Percentiles rank a stretch among this genome's conserved stretches.
These are phyloP conservation scores for Agonopterix alstromeriana DNA, from an alignment of 2,888 invertebrate genomes.

Conservation along the genomic window DNA sequence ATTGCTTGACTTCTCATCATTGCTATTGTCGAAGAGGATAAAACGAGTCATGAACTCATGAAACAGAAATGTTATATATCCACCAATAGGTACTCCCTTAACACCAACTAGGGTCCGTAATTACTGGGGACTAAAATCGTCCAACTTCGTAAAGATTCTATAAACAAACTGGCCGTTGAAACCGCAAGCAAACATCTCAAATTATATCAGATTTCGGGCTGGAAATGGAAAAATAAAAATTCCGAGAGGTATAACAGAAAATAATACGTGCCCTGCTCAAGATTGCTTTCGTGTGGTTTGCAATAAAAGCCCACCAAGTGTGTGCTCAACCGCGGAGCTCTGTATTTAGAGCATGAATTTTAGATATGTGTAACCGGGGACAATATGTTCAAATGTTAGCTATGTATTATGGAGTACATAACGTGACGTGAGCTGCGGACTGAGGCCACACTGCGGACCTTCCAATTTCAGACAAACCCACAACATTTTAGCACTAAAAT, in stretches of 20 bases:
- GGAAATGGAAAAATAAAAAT: slow-evolving; percentile 6
- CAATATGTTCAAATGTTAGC: slow-evolving; percentile 24
- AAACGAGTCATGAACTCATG: too few species aligned
- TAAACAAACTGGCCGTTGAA: not conserved
- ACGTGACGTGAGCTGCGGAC: slow-evolving; percentile 23
- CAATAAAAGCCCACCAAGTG: slow-evolving; percentile 46
- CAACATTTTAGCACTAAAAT: too few species aligned
- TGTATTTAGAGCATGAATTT: slow-evolving; percentile 57
- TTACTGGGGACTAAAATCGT: too few species aligned
- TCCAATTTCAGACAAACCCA: too few species aligned
- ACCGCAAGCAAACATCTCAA: slow-evolving; percentile 1
- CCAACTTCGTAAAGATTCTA: too few species aligned
- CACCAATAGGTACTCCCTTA: too few species aligned
- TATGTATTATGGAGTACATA: slow-evolving; percentile 20
- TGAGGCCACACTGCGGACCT: slow-evolving; percentile 12
- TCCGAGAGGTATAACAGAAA: slow-evolving; percentile 7
- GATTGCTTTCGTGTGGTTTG: slow-evolving; percentile 49
- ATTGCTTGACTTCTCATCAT: too few species aligned
- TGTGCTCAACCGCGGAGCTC: slow-evolving; percentile 33
- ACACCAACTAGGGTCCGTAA: too few species aligned
- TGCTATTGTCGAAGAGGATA: too few species aligned
- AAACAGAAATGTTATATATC: too few species aligned
- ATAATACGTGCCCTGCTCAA: slow-evolving; percentile 26
- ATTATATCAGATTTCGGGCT: slow-evolving; percentile 5
- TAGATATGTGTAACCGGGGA: slow-evolving; percentile 43